Evolutionary conservation across 2,113 vertebrate genomes (phyloP).

Genomic region (Excalfactoria chinensis): DNA sequence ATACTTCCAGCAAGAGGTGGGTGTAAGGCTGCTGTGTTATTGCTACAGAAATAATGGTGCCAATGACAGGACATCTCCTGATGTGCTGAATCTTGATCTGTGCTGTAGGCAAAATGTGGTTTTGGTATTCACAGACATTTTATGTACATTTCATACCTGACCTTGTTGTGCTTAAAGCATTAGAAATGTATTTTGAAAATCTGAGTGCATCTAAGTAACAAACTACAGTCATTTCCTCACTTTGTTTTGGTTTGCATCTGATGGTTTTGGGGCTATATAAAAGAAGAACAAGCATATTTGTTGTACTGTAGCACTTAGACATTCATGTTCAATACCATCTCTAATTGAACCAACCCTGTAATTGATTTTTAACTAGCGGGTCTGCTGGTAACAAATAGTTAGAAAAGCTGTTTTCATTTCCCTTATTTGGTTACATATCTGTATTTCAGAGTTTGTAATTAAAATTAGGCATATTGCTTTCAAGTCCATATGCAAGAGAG

Average conservation of each 20-base stretch:
- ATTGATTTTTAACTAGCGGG: not conserved
- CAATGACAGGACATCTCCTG: too few relatives aligned
- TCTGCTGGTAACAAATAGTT: not conserved
- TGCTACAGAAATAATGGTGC: not conserved
- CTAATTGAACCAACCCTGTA: not conserved
- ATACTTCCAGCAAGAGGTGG: not conserved
- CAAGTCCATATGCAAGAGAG: not conserved
- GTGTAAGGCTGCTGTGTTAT: rapidly evolving
- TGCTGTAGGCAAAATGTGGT: too few relatives aligned
- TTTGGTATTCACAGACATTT: too few relatives aligned
- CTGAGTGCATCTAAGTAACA: too few relatives aligned
- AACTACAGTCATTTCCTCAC: too few relatives aligned
- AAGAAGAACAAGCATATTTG: not conserved
- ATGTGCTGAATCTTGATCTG: too few relatives aligned
- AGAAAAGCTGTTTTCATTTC: not conserved
- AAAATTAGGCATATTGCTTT: not conserved
- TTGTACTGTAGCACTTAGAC: not conserved
- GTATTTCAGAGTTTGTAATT: not conserved
- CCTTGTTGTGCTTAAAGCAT: too few relatives aligned
- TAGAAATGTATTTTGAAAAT: too few relatives aligned
- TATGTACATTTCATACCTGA: too few relatives aligned
- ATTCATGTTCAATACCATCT: not conserved
- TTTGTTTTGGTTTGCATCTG: too few relatives aligned
- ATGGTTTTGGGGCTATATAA: too few relatives aligned
- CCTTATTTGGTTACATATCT: not conserved